These are phyloP conservation scores for Pinctada fucata DNA, from an alignment of 2,888 invertebrate species.

Conservation along the genomic window DNA sequence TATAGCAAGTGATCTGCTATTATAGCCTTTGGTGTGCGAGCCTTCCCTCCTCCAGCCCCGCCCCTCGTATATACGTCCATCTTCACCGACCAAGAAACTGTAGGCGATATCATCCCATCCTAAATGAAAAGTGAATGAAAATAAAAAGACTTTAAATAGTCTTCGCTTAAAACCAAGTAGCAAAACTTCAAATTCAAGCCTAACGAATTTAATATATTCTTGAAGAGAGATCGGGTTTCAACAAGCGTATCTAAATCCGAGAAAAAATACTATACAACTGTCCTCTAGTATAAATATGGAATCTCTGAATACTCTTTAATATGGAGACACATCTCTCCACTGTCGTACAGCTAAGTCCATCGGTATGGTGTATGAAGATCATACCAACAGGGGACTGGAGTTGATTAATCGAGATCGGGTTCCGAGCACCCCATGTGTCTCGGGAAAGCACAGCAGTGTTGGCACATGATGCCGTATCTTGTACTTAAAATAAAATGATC, in stretches of 20 bases:
- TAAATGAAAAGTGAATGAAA: constrained; percentile 3
- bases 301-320: constrained; percentile 39
- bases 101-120: constrained; percentile 59
- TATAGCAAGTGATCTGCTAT: constrained; percentile 77
- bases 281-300: constrained; percentile 43
- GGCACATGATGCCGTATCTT: constrained; percentile 3
- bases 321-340: constrained; percentile 15
- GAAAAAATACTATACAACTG: neutral
- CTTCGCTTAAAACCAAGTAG: no score
- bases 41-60: constrained; percentile 86
- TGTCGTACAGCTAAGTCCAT: constrained; percentile 71
- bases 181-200: no score
- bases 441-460: constrained; percentile 14
- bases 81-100: constrained; percentile 88
- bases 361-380: constrained; percentile 74
- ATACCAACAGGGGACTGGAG: constrained; percentile 42
- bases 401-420: constrained; percentile 8
- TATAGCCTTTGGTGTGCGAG: constrained; percentile 83
- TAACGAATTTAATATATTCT: no score
- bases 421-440: constrained; percentile 35
- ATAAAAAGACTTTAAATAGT: no score
- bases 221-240: no score
- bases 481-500: neutral
- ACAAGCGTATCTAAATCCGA: no score
- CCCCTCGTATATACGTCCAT: constrained; percentile 85